Percentiles rank a stretch among this genome's conserved stretches.
Conservation (phyloP, 2,113 vertebrate species). For the Scopus umbretta region DNA sequence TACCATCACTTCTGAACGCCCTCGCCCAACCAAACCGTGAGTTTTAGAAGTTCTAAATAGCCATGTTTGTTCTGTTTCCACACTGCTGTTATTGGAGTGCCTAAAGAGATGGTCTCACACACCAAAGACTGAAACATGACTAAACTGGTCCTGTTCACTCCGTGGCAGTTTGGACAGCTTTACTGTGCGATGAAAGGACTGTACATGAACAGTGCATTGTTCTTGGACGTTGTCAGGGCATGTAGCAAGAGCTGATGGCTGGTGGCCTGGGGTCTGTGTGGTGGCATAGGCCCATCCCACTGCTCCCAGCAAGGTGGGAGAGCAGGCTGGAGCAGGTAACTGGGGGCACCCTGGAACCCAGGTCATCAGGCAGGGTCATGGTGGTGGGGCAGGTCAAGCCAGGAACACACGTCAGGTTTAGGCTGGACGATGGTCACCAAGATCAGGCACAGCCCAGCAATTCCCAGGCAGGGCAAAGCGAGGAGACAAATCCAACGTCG, state of each 20-base stretch:
- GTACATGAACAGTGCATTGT: accelerated
- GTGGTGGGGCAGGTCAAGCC: background rate
- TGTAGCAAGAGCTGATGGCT: background rate
- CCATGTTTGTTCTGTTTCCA: background rate
- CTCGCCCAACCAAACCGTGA: background rate
- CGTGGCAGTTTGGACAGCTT: background rate
- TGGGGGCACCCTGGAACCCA: background rate
- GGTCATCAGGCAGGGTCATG: background rate
- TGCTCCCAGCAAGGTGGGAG: accelerated
- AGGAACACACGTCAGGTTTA: accelerated
- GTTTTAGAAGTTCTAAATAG: background rate
- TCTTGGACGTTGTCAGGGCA: background rate
- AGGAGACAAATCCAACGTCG: background rate
- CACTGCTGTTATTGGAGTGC: background rate
- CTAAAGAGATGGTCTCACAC: background rate
- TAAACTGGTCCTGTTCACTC: background rate
- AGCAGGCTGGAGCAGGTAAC: background rate
- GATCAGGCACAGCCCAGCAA: background rate
- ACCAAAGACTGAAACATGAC: background rate
- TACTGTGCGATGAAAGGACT: too few relatives aligned
- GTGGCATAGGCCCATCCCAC: background rate
- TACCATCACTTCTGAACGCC: background rate
- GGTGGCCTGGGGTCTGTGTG: background rate
- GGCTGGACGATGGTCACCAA: accelerated
- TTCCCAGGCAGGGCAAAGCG: accelerated